Conservation (phyloP, 2,113 vertebrate species). For the Archilochus colubris region DNA sequence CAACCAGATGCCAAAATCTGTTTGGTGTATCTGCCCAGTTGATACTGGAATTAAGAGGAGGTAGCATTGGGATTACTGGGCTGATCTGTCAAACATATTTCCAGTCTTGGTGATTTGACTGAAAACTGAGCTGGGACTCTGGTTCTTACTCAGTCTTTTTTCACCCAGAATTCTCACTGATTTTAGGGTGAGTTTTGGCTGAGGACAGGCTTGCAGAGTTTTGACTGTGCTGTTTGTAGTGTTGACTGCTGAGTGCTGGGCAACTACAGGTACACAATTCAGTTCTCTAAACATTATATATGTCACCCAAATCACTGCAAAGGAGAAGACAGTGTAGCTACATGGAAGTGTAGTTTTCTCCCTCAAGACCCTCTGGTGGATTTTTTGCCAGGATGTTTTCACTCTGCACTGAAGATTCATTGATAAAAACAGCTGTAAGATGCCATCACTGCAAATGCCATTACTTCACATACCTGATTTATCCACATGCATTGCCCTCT, state of each 20-base stretch:
- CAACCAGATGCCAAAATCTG: neutral
- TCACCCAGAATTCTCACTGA: neutral
- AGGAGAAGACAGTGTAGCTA: neutral
- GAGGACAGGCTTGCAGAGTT: neutral
- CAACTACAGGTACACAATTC: neutral
- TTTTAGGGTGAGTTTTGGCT: slow-evolving; percentile 1
- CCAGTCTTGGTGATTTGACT: neutral
- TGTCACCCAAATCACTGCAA: neutral
- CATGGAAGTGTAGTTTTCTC: neutral
- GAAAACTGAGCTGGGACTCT: neutral
- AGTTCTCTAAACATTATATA: neutral
- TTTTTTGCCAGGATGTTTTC: neutral
- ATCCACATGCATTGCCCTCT: rapidly evolving
- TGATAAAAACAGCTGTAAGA: neutral
- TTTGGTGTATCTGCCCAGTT: neutral
- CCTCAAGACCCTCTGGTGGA: neutral
- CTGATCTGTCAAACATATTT: neutral
- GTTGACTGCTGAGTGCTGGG: neutral
- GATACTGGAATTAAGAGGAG: neutral
- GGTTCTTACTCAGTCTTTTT: neutral
- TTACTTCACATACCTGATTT: neutral
- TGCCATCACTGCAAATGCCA: neutral
- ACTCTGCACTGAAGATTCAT: neutral
- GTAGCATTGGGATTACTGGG: neutral
- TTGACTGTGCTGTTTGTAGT: neutral